phyloP scores from a whole-genome alignment of 2,113 vertebrate genomes.

The Casuarius casuarius region DNA sequence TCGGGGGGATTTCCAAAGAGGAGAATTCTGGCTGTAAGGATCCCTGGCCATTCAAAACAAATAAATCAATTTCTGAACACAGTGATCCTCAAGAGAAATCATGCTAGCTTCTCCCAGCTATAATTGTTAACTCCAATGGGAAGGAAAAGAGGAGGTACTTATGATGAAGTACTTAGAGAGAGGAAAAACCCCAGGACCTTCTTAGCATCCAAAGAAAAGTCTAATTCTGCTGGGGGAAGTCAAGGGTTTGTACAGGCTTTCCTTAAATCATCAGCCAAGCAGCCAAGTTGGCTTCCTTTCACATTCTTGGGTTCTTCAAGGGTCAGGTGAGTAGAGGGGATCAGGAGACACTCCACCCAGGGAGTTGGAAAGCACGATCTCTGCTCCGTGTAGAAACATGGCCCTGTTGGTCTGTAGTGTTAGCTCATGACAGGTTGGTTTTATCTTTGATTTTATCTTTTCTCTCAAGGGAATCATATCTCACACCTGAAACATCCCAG shows the following conservation, averaged over 20 bases:
- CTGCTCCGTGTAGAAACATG: accelerated
- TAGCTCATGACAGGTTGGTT: neutral
- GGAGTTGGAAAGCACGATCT: neutral
- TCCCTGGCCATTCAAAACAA: neutral
- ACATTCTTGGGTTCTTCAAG: neutral
- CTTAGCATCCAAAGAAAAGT: neutral
- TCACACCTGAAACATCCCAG: neutral
- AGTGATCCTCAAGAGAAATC: neutral
- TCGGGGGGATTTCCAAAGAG: constrained; percentile 13
- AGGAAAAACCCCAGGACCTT: neutral
- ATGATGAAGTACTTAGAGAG: constrained; percentile 18
- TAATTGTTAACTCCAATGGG: neutral
- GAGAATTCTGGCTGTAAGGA: neutral
- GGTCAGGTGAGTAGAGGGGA: neutral
- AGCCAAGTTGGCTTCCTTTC: neutral
- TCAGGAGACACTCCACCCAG: neutral
- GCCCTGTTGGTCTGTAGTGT: neutral
- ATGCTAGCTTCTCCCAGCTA: neutral
- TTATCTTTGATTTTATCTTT: neutral
- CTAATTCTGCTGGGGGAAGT: neutral
- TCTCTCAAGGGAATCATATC: accelerated
- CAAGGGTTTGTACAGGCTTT: neutral
- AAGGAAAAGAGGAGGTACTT: constrained; percentile 23
- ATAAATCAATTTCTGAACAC: neutral
- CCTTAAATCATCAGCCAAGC: neutral